These are phyloP conservation scores for Macquaria ambigua DNA, from an alignment of 2,113 vertebrate genomes.

Conservation along the genomic window DNA sequence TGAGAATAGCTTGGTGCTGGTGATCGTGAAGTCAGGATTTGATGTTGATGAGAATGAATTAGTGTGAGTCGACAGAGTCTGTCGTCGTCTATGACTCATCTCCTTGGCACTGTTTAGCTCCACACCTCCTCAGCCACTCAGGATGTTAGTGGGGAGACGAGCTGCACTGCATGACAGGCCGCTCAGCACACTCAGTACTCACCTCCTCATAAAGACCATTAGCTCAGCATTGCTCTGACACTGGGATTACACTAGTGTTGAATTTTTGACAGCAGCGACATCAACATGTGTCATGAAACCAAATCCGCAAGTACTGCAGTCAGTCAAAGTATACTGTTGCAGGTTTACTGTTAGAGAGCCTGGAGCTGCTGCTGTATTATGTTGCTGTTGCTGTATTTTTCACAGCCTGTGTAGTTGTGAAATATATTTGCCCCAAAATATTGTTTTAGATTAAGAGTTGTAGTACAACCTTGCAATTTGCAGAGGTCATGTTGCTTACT, in stretches of 20 bases:
- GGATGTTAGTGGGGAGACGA: background rate
- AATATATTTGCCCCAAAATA: background rate
- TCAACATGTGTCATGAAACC: conserved; percentile 26
- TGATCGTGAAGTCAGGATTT: conserved; percentile 15
- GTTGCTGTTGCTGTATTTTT: background rate
- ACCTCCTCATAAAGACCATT: conserved; percentile 28
- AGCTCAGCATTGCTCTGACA: conserved; percentile 41
- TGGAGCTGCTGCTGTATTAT: background rate
- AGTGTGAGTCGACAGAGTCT: conserved; percentile 7
- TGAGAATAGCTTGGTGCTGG: background rate
- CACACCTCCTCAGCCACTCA: conserved; percentile 8
- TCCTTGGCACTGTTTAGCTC: conserved; percentile 12
- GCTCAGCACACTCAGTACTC: conserved; percentile 22
- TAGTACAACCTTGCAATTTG: background rate
- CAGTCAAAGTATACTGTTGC: conserved; percentile 4
- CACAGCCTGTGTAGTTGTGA: background rate
- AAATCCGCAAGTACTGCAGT: conserved; percentile 11
- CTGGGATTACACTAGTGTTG: conserved; percentile 12
- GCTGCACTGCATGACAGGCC: conserved; percentile 24
- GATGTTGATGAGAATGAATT: conserved; percentile 23
- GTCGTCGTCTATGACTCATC: conserved; percentile 45
- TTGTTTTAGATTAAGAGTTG: background rate
- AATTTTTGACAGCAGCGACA: conserved; percentile 34
- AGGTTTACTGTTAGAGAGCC: background rate
- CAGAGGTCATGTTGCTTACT: background rate